Evolutionary conservation across 2,797 vertebrate species (phyloP).

Genomic region (Sebastes melanostomus): DNA sequence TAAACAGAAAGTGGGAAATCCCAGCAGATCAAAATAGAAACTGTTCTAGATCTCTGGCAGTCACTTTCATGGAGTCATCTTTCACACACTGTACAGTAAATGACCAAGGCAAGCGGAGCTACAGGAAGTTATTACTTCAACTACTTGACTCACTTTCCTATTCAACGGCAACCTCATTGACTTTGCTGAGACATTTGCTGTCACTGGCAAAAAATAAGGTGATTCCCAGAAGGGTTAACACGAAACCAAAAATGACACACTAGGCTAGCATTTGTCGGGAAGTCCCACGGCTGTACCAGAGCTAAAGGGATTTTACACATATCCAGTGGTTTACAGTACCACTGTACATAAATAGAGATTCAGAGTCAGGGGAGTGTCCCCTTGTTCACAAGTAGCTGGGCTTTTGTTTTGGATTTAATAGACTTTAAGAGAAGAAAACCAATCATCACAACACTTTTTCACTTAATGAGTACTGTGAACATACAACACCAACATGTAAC

Average conservation of each 20-base stretch:
- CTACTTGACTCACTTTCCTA: not conserved
- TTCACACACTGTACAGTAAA: not conserved
- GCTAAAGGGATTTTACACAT: not conserved
- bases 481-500: too few species aligned
- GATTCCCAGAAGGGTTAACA: not conserved
- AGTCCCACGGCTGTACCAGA: not conserved
- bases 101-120: not conserved
- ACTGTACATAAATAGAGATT: not conserved
- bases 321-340: not conserved
- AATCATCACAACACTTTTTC: too few species aligned
- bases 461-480: too few species aligned
- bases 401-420: not conserved
- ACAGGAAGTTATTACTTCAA: slow-evolving; percentile 23
- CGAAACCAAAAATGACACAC: not conserved
- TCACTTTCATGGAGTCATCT: not conserved
- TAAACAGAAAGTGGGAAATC: not conserved
- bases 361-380: not conserved
- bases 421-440: too few species aligned
- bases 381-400: not conserved
- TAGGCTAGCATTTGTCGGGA: not conserved
- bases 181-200: not conserved
- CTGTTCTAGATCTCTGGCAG: not conserved
- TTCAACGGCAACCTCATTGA: not conserved
- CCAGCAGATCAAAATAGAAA: not conserved
- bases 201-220: not conserved